A percentile compares a stretch with the other conserved stretches of the same genome.
phyloP scores from a whole-genome alignment of 2,113 vertebrate genomes.

The Centrocercus urophasianus region DNA sequence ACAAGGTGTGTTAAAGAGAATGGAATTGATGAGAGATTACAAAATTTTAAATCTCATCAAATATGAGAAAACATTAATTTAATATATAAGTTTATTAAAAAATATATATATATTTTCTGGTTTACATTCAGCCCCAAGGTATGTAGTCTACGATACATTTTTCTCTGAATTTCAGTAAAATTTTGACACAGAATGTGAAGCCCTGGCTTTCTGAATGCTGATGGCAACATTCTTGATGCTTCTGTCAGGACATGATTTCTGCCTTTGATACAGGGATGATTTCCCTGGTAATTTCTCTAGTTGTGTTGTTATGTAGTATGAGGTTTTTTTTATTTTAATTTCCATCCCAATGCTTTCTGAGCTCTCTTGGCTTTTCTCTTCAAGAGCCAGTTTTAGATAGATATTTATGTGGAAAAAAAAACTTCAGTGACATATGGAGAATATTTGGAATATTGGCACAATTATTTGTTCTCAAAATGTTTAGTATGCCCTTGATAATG shows the following conservation, averaged over 20 bases:
- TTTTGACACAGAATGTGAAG: not conserved
- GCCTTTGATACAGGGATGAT: not conserved
- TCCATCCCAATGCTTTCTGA: not conserved
- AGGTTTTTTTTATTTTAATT: not conserved
- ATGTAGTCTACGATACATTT: not conserved
- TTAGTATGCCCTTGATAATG: constrained; percentile 9
- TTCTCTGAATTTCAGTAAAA: not conserved
- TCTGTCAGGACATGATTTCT: not conserved
- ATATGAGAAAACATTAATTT: not conserved
- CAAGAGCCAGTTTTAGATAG: not conserved
- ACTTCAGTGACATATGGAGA: not conserved
- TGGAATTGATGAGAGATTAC: not conserved
- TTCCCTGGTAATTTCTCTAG: not conserved
- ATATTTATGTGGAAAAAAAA: not conserved
- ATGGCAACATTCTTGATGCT: not conserved
- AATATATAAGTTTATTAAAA: not conserved
- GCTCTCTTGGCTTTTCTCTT: not conserved
- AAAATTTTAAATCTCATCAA: not conserved
- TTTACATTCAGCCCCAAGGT: not conserved
- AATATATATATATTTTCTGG: not conserved
- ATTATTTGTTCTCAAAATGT: constrained; percentile 13
- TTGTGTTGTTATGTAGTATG: not conserved
- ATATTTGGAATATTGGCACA: constrained; percentile 1
- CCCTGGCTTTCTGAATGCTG: not conserved
- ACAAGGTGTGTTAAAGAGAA: not conserved